Base-by-base conservation (phyloP, 1,140 invertebrate genomes). In the Nylanderia fulva region DNA sequence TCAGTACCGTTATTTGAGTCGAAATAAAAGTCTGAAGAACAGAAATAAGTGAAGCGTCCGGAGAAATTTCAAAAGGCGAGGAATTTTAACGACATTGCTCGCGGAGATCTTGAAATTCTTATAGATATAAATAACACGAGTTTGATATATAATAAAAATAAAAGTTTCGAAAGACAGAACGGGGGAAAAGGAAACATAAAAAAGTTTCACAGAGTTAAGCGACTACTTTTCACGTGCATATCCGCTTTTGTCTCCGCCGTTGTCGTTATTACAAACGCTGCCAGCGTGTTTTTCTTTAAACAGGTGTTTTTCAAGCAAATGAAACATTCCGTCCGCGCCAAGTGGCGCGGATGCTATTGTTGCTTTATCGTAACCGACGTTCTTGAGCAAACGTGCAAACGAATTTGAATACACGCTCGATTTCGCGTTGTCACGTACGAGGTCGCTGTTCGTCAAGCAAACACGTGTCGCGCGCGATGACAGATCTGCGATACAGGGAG, bases 241-340 rank as follows among this genome's bases (percentile, higher is more conserved):
- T 13, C 13, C 45, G 29, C 18, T 48, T 60, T 56, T 52, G 58
- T 6, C 64, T 69, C 21, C 2, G n/a, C 13, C 11, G 33, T 21
- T 48, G 36, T 58, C 36, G 66, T 82, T 69, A 58, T 33, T 72
- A 45, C 66, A 24, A 82, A 72, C 11, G 52, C 2, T 54, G 48
- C n/a, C 18, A 18, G 39, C 9, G 3, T 58, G 52, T 45, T 82
- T 60, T 60, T 82, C 77, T 82, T 72, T 82, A 66, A 72, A 72
- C 77, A 72, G 52, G 69, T 82, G 77, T 72, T 71, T 72, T 72
- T 82, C 11, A 82, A 82, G 66, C 66, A 42, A 82, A 72, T 56
- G 77, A 80, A 64, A 80, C 52, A 69, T 80, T 68, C 52, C 18
- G 27, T 29, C 29, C 29, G 29, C 24, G 21, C 6, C 52, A n/a